phyloP scores from a whole-genome alignment of 2,797 vertebrate species.

The Hemitrygon akajei region DNA sequence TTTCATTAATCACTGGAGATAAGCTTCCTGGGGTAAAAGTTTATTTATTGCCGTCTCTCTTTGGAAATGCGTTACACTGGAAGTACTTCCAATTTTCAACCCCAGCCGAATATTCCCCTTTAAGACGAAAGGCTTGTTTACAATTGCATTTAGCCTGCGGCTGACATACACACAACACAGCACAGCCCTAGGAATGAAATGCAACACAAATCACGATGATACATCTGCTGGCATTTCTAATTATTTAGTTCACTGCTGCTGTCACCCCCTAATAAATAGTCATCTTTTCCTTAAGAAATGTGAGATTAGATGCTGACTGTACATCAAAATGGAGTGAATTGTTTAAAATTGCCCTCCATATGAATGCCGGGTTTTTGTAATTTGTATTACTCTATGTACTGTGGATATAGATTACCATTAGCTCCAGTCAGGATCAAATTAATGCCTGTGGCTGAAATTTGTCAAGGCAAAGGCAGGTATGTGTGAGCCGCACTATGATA shows the following conservation, averaged over 20 bases:
- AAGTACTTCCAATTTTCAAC: slow-evolving; percentile 9
- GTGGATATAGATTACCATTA: slow-evolving; percentile 32
- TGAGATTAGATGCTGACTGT: slow-evolving; percentile 32
- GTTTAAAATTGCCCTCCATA: slow-evolving; percentile 30
- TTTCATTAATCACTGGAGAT: background rate
- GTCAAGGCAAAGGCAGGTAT: slow-evolving; percentile 24
- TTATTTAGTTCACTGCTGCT: slow-evolving; percentile 38
- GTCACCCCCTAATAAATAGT: slow-evolving; percentile 36
- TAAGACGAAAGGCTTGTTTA: slow-evolving; percentile 10
- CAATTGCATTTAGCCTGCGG: slow-evolving; percentile 6
- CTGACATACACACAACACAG: slow-evolving; percentile 23
- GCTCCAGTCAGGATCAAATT: slow-evolving; percentile 24
- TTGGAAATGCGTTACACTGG: background rate
- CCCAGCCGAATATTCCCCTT: background rate
- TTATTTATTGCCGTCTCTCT: background rate
- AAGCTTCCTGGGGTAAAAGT: background rate
- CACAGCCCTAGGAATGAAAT: slow-evolving; percentile 10
- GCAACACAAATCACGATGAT: slow-evolving; percentile 30
- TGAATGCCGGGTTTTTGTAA: slow-evolving; percentile 15
- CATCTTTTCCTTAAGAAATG: slow-evolving; percentile 36
- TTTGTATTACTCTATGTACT: slow-evolving; percentile 32
- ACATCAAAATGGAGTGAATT: slow-evolving; percentile 36
- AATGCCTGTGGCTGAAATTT: slow-evolving; percentile 34
- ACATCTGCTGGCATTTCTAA: slow-evolving; percentile 38
- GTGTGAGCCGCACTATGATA: slow-evolving; percentile 22